Conservation (phyloP, 2,797 vertebrate species). For the Aldrovandia affinis region DNA sequence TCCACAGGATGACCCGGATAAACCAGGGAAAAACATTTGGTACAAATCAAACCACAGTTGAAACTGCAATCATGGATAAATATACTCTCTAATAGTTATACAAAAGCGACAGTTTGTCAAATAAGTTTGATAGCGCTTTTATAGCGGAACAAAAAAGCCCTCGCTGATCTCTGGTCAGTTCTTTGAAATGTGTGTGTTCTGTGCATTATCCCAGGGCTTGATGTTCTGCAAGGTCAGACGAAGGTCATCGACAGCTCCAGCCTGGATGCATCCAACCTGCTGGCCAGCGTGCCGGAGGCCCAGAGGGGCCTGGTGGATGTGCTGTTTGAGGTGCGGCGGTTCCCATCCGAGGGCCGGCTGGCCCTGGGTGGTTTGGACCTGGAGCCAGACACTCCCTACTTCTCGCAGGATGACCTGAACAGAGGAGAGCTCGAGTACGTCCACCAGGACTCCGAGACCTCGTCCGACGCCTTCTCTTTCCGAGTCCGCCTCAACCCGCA, state of each 20-base stretch:
- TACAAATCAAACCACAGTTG: too few species aligned
- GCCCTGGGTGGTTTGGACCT: conserved; percentile 71
- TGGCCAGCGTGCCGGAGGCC: conserved; percentile 70
- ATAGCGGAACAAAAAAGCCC: too few species aligned
- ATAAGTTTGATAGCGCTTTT: too few species aligned
- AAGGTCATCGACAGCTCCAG: conserved; percentile 71
- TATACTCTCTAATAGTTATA: too few species aligned
- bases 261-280: conserved; percentile 90
- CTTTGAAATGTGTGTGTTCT: conserved; percentile 26
- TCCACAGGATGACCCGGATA: too few species aligned
- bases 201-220: conserved; percentile 76
- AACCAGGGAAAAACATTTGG: too few species aligned
- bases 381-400: conserved; percentile 67
- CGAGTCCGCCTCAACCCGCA: conserved; percentile 74
- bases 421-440: conserved; percentile 75
- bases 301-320: conserved; percentile 69
- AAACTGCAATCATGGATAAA: too few species aligned
- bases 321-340: conserved; percentile 79
- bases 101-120: too few species aligned
- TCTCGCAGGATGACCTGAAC: conserved; percentile 82
- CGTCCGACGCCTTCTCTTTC: conserved; percentile 82
- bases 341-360: conserved; percentile 82
- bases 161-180: too few species aligned
- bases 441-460: conserved; percentile 72
- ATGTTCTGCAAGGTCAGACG: conserved; percentile 79